phyloP scores from a whole-genome alignment of 2,797 vertebrate genomes.

The Orientallactaga sibirica region DNA sequence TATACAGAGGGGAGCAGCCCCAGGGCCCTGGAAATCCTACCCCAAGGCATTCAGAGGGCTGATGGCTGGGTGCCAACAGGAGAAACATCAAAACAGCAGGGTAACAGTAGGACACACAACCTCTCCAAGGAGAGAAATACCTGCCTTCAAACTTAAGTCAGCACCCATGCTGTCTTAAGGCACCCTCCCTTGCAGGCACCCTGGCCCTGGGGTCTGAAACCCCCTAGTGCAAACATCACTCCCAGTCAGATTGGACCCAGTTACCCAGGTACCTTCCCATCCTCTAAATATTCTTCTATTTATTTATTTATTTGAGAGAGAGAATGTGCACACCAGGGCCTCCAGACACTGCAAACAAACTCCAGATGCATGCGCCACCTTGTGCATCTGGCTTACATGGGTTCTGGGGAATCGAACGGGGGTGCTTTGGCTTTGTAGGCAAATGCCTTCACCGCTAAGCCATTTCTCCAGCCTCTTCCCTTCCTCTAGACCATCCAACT shows the following conservation, averaged over 20 bases:
- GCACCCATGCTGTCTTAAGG: neutral
- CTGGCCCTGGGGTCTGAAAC: neutral
- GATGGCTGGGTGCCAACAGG: fast-evolving
- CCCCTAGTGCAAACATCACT: neutral
- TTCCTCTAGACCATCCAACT: neutral
- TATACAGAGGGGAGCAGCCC: neutral
- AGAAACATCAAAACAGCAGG: too few relatives aligned
- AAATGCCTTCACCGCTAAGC: too few relatives aligned
- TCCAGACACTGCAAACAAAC: too few relatives aligned
- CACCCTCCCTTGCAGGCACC: neutral
- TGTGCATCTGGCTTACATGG: too few relatives aligned
- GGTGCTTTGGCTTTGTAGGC: too few relatives aligned
- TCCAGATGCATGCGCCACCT: too few relatives aligned
- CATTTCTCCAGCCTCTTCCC: too few relatives aligned
- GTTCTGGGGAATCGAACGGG: too few relatives aligned
- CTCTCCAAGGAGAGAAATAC: neutral
- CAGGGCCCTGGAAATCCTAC: neutral
- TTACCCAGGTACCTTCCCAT: neutral
- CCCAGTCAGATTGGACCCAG: neutral
- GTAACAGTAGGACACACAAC: neutral
- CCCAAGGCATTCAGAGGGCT: neutral
- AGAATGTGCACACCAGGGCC: too few relatives aligned
- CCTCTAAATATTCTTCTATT: neutral
- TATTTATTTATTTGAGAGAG: too few relatives aligned
- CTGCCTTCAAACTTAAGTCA: neutral